Base-by-base conservation (phyloP, 2,113 vertebrate genomes). In the Amphilophus citrinellus region DNA sequence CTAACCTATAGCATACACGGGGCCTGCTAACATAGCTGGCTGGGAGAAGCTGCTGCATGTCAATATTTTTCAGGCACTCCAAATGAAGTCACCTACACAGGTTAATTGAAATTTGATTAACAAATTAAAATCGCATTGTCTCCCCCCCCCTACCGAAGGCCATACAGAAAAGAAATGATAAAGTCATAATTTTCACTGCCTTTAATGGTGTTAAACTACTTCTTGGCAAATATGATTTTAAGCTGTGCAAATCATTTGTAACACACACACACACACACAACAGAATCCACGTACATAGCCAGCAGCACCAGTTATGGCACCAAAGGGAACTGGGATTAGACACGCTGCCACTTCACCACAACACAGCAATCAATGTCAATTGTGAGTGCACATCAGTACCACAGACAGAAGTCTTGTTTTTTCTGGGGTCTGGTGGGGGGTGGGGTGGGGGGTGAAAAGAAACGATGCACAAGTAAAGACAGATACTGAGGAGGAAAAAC, bases 301-400 rank as follows among this genome's bases (percentile, higher is more conserved):
- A 15, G 5, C 71, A 62, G 58, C 7, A 5, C n/a, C 39, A 77
- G 44, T 78, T 76, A 30, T 47, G 71, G 71, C 63, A 87, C 76
- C 63, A 76, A 60, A 79, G 75, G 73, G 76, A 87, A 62, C 57
- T 61, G 1, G 37, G 71, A 80, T 80, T 76, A 81, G 63, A 81
- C 39, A 15, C 37, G 1, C 79, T 63, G 84, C 84, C 47, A 75
- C 47, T 81, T 87, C 71, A 65, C 83, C 59, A 30, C 35, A n/a
- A 65, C 24, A 2, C n/a, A 11, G 91, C 82, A 92, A 91, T 92
- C 88, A 79, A 77, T 92, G 93, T 91, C 90, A 92, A 85, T 68
- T 53, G 83, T 71, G 65, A 24, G 79, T 56, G 79, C 6, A 8
- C 68, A 83, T 89, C 47, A 56, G 62, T 82, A 62, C 58, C 61